phyloP scores from a whole-genome alignment of 1,140 invertebrate genomes.

The Hydropsyche tenuis region DNA sequence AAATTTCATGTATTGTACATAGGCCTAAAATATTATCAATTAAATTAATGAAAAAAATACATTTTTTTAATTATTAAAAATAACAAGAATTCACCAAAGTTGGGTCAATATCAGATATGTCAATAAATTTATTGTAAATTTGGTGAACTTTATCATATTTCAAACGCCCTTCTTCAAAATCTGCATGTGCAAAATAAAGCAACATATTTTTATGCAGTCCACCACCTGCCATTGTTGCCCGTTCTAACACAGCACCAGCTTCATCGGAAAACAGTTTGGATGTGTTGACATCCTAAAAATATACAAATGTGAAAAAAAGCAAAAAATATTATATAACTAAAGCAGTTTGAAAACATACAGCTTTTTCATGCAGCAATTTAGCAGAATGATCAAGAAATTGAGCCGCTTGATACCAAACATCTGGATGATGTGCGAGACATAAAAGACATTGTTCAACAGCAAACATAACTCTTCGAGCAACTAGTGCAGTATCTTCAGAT shows the following conservation, averaged over 20 bases:
- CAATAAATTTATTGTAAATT: conserved; percentile 93
- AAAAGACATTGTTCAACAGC: conserved; percentile 97
- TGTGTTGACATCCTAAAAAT: conserved; percentile 82
- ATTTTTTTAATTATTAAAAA: background rate
- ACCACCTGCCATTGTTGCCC: conserved; percentile 87
- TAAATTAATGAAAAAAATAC: background rate
- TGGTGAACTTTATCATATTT: conserved; percentile 97
- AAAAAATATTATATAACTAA: conserved; percentile 8
- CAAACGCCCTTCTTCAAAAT: conserved; percentile 96
- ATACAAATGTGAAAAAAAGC: conserved; percentile 17
- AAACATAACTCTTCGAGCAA: conserved; percentile 96
- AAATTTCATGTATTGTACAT: conserved; percentile 99
- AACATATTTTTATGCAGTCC: conserved; percentile 91
- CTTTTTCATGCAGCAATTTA: conserved; percentile 92
- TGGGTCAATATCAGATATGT: conserved; percentile 90
- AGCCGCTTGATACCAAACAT: conserved; percentile 98
- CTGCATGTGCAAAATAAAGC: conserved; percentile 97
- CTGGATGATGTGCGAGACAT: conserved; percentile 96
- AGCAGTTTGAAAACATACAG: conserved; percentile 75
- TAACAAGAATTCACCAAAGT: conserved; percentile 77
- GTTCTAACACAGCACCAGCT: conserved; percentile 91
- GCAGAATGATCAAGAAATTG: conserved; percentile 94
- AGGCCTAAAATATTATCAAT: conserved; percentile 70
- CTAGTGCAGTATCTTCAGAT: conserved; percentile 92
- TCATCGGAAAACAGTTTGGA: conserved; percentile 93